Base-by-base conservation (phyloP, 2,113 vertebrate genomes). In the Charadrius vociferus region DNA sequence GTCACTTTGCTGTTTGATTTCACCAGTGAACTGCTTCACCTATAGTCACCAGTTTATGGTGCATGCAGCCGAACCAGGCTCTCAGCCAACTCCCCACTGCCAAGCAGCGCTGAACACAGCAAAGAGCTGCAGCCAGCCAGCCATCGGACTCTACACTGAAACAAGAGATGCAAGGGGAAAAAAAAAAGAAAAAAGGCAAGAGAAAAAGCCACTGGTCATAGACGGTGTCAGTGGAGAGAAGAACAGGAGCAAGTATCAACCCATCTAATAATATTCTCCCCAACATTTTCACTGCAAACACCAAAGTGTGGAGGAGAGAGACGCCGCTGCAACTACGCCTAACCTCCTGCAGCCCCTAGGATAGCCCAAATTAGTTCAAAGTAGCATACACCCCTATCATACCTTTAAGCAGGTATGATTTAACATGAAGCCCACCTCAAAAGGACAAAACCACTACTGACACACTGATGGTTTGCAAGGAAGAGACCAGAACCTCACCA, bases 141-240 rank as follows among this genome's bases (percentile, higher is more conserved):
- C 13, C 41, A 32, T 1, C 2, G 1, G 36, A 47, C 30, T 14
- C 55, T 6, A 24, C 26, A 4, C 2, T 8, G 30, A 12, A 68
- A 19, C 23, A 49, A 53, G 21, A 85, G 6, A 32, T 16, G 12
- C 8, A 56, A 65, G 56, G 2, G 61, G 2, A 68, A 50, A 13
- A 11, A 21, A 65, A 59, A 34, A 27, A 1, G 27, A 11, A 21
- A 65, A 59, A 34, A 27, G 1, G 27, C 1, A 45, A 55, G 19
- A n/a, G 15, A 23, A 45, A 79, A 85, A 80, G 49, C 16, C 59
- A 53, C 15, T 8, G 17, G 39, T 24, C 80, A 83, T 59, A 81
- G 30, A 53, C 8, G 9, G 34, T 6, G 77, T 22, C 20, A 86
- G 53, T 5, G 20, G 19, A 75, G 16, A 71, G 22, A 16, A 32